Base-by-base conservation (phyloP, 2,888 invertebrate genomes). In the Epistrophe grossulariae region DNA sequence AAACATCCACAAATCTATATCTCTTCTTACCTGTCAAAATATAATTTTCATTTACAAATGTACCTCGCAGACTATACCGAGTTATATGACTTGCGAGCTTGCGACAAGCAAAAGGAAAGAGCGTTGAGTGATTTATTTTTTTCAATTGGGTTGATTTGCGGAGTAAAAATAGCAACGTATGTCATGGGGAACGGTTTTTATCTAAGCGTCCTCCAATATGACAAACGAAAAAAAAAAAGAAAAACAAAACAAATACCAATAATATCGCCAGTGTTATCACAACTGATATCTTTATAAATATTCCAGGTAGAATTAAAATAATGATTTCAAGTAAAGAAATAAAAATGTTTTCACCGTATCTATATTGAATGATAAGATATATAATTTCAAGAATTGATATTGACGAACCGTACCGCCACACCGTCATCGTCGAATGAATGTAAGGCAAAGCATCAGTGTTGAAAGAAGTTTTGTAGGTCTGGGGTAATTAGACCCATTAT, bases 161-260 rank as follows among this genome's bases (percentile, higher is more conserved):
- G 62, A 74, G 62, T 68, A 76, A 71, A 70, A 79, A 79, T 84
- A 72, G 80, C 72, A 52, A 80, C 70, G 66, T 80, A 76, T 84
- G 84, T 80, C 84, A 84, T 72, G 10, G 62, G 59, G 64, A 79
- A 71, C 55, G 59, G 55, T 74, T 78, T n/a, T 66, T 70, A 78
- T 79, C 68, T 24, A 70, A 52, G 35, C 24, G 57, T 59, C 48
- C 48, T 72, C 70, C 40, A 70, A 31, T 17, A 59, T 28, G 11
- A 43, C 31, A 50, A 72, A 6, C 11, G 2, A 38, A 11, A 6
- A 28, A 8, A 13, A 19, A 31, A 40, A 28, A 15, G 24, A 9
- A n/a, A 17, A 31, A 40, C 7, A 48, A 48, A 28, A 43, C 43
- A 52, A 82, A 72, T 45, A 72, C 11, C 17, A 71, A 28, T 71